A percentile compares a stretch with the other conserved stretches of the same genome.
Conservation (phyloP, 2,797 vertebrate species). For the Galaxias olidus region DNA sequence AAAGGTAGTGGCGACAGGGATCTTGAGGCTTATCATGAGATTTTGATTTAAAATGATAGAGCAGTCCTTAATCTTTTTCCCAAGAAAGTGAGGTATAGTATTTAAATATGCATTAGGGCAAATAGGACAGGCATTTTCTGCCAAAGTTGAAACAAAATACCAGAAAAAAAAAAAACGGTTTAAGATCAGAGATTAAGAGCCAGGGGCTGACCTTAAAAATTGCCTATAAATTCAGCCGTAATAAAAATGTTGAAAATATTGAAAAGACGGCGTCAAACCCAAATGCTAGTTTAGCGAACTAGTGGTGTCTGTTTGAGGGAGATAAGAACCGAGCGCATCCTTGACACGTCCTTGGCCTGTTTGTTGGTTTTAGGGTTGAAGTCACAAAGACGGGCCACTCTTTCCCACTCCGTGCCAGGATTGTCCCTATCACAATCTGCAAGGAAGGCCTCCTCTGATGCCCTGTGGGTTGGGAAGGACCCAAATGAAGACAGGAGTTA, state of each 20-base stretch:
- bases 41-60: conserved; percentile 38
- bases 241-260: conserved; percentile 45
- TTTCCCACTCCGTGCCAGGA: conserved; percentile 93
- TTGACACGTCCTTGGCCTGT: conserved; percentile 95
- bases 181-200: background rate
- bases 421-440: conserved; percentile 88
- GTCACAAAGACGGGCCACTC: conserved; percentile 95
- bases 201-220: background rate
- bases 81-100: conserved; percentile 37
- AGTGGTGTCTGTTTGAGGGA: conserved; percentile 93
- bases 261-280: background rate
- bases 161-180: conserved; percentile 38
- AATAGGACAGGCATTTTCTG: conserved; percentile 26
- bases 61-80: conserved; percentile 42
- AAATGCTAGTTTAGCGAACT: conserved; percentile 63
- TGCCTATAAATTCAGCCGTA: conserved; percentile 39
- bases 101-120: conserved; percentile 43
- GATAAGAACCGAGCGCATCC: conserved; percentile 97
- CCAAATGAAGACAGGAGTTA: background rate
- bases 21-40: conserved; percentile 33
- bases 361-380: conserved; percentile 98
- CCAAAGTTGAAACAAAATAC: conserved; percentile 48
- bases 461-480: conserved; percentile 67
- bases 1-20: conserved; percentile 36
- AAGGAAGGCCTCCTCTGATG: conserved; percentile 92